A percentile compares a stretch with the other conserved stretches of the same genome.
Conservation (phyloP, 53 echinoderm and acorn worm genomes). For the Stichopus horrens region DNA sequence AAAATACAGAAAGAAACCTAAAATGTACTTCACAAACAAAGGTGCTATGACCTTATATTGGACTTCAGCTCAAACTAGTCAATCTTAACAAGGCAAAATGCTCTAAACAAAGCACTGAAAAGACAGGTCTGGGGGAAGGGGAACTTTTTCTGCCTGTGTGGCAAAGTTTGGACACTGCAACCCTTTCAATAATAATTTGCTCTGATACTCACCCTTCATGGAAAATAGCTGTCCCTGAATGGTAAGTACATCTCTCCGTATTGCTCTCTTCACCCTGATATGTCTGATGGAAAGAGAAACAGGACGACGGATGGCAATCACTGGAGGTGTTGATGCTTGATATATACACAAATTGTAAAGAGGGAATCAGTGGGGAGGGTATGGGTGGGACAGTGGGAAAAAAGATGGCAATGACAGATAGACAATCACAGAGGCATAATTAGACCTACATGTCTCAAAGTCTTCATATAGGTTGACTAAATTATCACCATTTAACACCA, state of each 20-base stretch:
- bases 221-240: slow-evolving; percentile 78
- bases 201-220: slow-evolving; percentile 88
- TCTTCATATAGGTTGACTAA: not conserved
- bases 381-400: not conserved
- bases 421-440: no score
- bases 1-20: not conserved
- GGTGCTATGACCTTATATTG: no score
- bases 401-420: no score
- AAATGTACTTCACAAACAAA: slow-evolving; percentile 1
- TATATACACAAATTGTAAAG: not conserved
- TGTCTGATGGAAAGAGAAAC: slow-evolving; percentile 48
- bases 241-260: slow-evolving; percentile 67
- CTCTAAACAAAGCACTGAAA: no score
- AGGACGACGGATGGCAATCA: not conserved
- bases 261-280: slow-evolving; percentile 64
- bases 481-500: no score
- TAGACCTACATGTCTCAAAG: not conserved
- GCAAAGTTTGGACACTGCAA: no score
- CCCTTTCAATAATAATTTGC: no score
- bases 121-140: no score
- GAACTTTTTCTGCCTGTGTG: no score
- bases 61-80: not conserved
- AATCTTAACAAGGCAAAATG: not conserved
- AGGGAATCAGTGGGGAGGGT: not conserved
- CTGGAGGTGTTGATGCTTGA: no score